phyloP scores from a whole-genome alignment of 2,888 invertebrate genomes.

The Cosmorhoe ocellata region DNA sequence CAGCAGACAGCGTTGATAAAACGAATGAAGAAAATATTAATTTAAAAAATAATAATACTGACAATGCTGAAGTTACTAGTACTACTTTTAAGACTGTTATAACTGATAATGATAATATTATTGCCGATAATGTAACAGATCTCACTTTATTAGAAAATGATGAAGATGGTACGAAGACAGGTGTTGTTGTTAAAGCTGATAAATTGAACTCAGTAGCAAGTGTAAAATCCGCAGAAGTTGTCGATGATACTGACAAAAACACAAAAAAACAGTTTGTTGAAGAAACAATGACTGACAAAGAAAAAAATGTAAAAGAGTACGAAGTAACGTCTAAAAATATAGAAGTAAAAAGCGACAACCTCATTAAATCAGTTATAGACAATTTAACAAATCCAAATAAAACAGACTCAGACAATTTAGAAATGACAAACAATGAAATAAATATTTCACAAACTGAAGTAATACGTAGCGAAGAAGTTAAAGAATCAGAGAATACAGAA shows the following conservation, averaged over 20 bases:
- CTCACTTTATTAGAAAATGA: constrained; percentile 1
- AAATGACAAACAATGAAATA: not conserved
- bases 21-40: not conserved
- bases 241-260: not conserved
- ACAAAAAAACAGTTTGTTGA: not conserved
- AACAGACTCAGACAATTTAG: not conserved
- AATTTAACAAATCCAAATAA: not conserved
- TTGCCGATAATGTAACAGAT: constrained; percentile 9
- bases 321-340: not conserved
- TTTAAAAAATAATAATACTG: not conserved
- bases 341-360: not conserved
- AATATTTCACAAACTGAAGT: not conserved
- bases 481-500: not conserved
- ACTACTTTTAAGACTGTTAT: constrained; percentile 14
- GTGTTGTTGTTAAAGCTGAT: not conserved
- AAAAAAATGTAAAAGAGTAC: not conserved
- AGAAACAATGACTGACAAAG: not conserved
- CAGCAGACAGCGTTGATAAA: constrained; percentile 9
- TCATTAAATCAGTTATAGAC: not conserved
- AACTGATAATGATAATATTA: constrained; percentile 1
- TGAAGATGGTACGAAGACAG: constrained; percentile 3
- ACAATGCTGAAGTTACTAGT: constrained; percentile 9
- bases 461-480: not conserved
- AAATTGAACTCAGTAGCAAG: not conserved
- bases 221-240: not conserved